Evolutionary conservation across 1,140 invertebrate species (phyloP).

Genomic region (Melanaphis sacchari): DNA sequence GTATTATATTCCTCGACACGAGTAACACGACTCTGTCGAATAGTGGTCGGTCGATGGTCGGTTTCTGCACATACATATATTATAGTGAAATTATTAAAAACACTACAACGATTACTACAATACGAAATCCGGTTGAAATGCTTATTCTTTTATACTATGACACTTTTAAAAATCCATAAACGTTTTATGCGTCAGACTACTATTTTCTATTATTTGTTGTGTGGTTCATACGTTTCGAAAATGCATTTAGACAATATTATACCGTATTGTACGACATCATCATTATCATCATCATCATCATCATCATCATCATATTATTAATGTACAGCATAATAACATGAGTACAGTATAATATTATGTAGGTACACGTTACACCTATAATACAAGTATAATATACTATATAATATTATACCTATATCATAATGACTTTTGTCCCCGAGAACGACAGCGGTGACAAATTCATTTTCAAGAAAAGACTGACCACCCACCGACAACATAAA

Average conservation of each 20-base stretch:
- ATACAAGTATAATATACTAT: not conserved
- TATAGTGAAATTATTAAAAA: not conserved
- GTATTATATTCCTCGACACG: conserved; percentile 6
- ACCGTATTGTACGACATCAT: not conserved
- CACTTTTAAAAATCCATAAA: not conserved
- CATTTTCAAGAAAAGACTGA: not conserved
- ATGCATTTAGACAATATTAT: not conserved
- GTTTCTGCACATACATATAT: not conserved
- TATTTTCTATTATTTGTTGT: not conserved
- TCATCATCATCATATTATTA: not conserved
- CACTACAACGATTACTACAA: not conserved
- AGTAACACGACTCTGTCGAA: not conserved
- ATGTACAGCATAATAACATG: not conserved
- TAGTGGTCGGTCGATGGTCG: not conserved
- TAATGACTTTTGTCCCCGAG: not conserved
- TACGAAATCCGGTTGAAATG: not conserved
- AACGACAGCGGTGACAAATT: not conserved
- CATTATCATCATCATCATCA: not conserved
- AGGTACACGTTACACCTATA: not conserved
- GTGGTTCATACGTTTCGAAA: not conserved
- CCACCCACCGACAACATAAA: not conserved
- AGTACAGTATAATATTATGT: not conserved
- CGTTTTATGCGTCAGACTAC: not conserved
- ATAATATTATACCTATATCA: not conserved
- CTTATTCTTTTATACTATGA: not conserved